Evolutionary conservation across 2,113 vertebrate genomes (phyloP), one percentile per base, ranked within the genome.

Genomic region (Eidolon helvum): DNA sequence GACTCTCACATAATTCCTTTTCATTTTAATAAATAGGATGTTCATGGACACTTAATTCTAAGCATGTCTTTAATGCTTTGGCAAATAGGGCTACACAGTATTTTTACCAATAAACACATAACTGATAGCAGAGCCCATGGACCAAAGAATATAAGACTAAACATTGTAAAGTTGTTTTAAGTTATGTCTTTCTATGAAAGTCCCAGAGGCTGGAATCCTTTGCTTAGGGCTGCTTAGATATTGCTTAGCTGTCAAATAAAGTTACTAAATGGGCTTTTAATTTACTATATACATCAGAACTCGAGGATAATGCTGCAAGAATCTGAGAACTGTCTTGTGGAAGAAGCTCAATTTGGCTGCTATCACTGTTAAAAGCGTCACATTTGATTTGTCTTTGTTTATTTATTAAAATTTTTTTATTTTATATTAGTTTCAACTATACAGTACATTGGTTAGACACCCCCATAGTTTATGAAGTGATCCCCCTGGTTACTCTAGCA

Each of bases 231-330:
- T 91, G 77, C 72, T 96, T 93, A 33, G 87, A 96, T 87, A 88
- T 28, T 77, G 63, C 97, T 96, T 95, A 80, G 97, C 95, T 98
- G 96, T 95, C 97, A 96, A 90, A 86, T 87, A 98, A 96, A 97
- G 79, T 95, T 95, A 95, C 91, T 95, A 97, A 98, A 94, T 95
- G 97, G 84, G 26, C 80, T 98, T 98, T 98, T 97, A 98, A 98
- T 98, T 92, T 98, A 98, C 95, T 97, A 87, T 97, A 97, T 97
- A 90, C 98, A 96, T 98, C 85, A 97, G 0, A 0, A 38, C 43
- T 1, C 11, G 77, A 16, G 43, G 93, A 95, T 92, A 94, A 93
- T 95, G 66, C 96, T 96, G 83, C n/a, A 79, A 71, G 30, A 0
- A 28, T 94, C 80, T 96, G 88, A 95, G 90, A 97, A 96, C 0